Base-by-base conservation (phyloP, 2,888 invertebrate genomes). In the Octodonta nipae region DNA sequence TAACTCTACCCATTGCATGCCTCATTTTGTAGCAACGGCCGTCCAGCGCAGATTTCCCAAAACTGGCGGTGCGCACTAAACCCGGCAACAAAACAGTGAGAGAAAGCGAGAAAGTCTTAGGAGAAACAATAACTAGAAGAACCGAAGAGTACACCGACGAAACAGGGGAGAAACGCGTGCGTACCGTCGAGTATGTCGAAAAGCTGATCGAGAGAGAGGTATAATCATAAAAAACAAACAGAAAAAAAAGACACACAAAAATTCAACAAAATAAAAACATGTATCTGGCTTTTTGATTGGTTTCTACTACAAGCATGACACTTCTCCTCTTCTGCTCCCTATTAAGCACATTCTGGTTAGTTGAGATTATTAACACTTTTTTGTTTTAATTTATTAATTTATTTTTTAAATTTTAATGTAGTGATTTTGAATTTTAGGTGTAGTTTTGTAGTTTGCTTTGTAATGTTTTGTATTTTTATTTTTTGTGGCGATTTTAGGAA, bases 131-230 rank as follows among this genome's bases (percentile, higher is more conserved):
- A 52, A 84, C 84, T 50, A 67, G 73, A 40, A 78, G 82, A 63
- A 87, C 87, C 43, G 87, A 88, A 69, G 87, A 87, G 67, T 85
- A 79, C 66, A 64, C 82, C 54, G 86, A 87, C 66, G 86, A 86
- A 52, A 85, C 85, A 50, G 87, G 87, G 55, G 81, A 82, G 64
- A 77, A 76, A 63, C 79, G 78, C 68, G 78, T 88, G 61, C 75
- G 87, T 68, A 88, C 88, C 54, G 78, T 88, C 66, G 86, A 88
- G 73, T 86, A 86, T 71, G 83, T 87, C 67, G 88, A 88, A 74
- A 88, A 87, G 74, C 78, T 86, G 68, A 86, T 88, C 70, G 88
- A 88, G 70, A 86, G 82, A 74, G 88, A 88, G 88, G 88, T 88
- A 86, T 58, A 57, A 41, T 40, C 36, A 35, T 26, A 37, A 40